phyloP scores from a whole-genome alignment of 2,113 vertebrate genomes.

The Poecilia latipinna region DNA sequence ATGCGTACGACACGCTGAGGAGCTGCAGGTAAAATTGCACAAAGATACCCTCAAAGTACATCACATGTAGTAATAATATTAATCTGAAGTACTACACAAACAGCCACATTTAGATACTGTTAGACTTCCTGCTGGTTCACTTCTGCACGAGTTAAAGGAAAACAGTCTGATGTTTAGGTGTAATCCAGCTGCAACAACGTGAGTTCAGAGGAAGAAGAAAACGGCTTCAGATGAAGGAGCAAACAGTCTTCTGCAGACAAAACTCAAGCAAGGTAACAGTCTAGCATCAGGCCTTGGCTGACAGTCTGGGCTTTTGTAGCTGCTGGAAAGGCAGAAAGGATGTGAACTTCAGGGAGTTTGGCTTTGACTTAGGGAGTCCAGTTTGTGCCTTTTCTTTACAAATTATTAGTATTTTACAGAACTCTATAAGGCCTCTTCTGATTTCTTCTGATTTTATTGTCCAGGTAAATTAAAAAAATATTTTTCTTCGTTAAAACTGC shows the following conservation, averaged over 20 bases:
- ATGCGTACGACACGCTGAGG: conserved; percentile 65
- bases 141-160: conserved; percentile 47
- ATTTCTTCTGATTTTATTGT: not conserved
- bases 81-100: conserved; percentile 57
- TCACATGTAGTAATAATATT: conserved; percentile 61
- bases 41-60: conserved; percentile 66
- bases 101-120: conserved; percentile 54
- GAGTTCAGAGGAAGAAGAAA: conserved; percentile 6
- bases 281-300: conserved; percentile 66
- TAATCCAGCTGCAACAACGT: conserved; percentile 12
- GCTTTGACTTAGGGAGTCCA: conserved; percentile 22
- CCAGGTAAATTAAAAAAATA: not conserved
- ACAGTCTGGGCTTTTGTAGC: conserved; percentile 50
- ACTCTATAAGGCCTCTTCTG: not conserved
- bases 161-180: conserved; percentile 5
- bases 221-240: conserved; percentile 58
- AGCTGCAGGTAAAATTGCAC: conserved; percentile 66
- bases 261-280: conserved; percentile 76
- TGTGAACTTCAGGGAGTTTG: conserved; percentile 38
- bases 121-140: conserved; percentile 47
- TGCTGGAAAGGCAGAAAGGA: conserved; percentile 49
- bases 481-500: not conserved
- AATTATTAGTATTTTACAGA: not conserved
- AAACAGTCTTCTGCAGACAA: conserved; percentile 73
- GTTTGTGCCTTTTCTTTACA: conserved; percentile 22